Evolutionary conservation across 2,113 vertebrate genomes (phyloP).

Genomic region (Coptodon bakossiorum): DNA sequence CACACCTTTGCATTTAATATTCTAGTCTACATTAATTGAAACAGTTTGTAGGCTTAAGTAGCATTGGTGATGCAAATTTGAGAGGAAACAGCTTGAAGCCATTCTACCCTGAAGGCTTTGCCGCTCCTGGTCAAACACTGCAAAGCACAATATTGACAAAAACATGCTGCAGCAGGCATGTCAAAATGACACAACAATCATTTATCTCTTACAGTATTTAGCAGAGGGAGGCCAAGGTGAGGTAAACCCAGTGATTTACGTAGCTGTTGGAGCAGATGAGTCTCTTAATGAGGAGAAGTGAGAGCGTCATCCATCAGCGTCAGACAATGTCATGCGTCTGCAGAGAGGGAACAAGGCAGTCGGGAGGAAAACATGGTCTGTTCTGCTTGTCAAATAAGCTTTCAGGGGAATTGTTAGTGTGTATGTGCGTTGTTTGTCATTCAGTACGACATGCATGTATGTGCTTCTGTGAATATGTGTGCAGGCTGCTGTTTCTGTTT

Average conservation of each 20-base stretch:
- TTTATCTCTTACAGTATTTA: not conserved
- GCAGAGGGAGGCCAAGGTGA: not conserved
- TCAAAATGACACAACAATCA: not conserved
- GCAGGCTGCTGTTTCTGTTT: not conserved
- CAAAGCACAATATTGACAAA: not conserved
- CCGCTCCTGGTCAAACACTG: not conserved
- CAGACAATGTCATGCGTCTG: not conserved
- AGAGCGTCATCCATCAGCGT: conserved; percentile 34
- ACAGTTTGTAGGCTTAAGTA: not conserved
- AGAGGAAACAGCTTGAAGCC: not conserved
- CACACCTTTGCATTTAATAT: not conserved
- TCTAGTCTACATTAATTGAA: not conserved
- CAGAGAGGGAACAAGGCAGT: not conserved
- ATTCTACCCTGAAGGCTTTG: not conserved
- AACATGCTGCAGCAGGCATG: not conserved
- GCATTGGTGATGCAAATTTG: not conserved
- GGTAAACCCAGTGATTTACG: conserved; percentile 9
- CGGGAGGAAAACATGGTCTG: not conserved
- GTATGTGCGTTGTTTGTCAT: not conserved
- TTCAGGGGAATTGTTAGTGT: not conserved
- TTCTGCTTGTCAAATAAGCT: not conserved
- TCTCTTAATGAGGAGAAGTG: conserved; percentile 24
- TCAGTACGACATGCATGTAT: not conserved
- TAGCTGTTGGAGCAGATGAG: not conserved
- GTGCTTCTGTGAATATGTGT: not conserved